Conservation (phyloP, 2,113 vertebrate species). For the Sylvilagus bachmani region DNA sequence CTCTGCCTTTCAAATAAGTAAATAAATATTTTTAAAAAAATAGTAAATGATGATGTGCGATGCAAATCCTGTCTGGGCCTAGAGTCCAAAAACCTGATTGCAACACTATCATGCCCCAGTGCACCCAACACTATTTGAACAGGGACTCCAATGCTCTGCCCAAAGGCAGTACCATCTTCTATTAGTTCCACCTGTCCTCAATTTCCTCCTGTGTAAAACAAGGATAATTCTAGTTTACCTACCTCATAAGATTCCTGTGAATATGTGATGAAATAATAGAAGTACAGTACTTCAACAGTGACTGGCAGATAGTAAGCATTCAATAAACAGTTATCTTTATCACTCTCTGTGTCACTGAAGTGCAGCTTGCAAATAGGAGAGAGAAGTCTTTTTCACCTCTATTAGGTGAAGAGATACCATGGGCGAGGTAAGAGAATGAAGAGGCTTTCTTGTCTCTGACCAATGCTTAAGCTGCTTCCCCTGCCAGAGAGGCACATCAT, state of each 20-base stretch:
- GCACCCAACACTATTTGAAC: slow-evolving; percentile 19
- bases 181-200: slow-evolving; percentile 36
- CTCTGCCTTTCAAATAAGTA: too few relatives aligned
- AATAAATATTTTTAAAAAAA: not conserved
- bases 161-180: slow-evolving; percentile 11
- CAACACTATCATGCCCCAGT: not conserved
- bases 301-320: slow-evolving; percentile 40
- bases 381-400: slow-evolving; percentile 48
- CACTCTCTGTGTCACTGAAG: not conserved
- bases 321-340: slow-evolving; percentile 34
- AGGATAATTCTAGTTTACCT: slow-evolving; percentile 52
- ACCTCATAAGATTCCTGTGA: not conserved
- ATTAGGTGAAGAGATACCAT: not conserved
- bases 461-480: slow-evolving; percentile 1
- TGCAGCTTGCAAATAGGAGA: not conserved
- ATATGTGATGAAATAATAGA: slow-evolving; percentile 19
- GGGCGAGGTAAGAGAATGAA: not conserved
- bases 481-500: not conserved
- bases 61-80: not conserved
- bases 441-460: slow-evolving; percentile 16
- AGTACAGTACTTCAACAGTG: slow-evolving; percentile 12
- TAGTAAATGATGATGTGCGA: not conserved
- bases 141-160: slow-evolving; percentile 58
- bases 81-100: not conserved
- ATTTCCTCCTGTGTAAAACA: slow-evolving; percentile 61